phyloP scores from a whole-genome alignment of 1,140 invertebrate genomes.

The Nixonia krombeini region DNA sequence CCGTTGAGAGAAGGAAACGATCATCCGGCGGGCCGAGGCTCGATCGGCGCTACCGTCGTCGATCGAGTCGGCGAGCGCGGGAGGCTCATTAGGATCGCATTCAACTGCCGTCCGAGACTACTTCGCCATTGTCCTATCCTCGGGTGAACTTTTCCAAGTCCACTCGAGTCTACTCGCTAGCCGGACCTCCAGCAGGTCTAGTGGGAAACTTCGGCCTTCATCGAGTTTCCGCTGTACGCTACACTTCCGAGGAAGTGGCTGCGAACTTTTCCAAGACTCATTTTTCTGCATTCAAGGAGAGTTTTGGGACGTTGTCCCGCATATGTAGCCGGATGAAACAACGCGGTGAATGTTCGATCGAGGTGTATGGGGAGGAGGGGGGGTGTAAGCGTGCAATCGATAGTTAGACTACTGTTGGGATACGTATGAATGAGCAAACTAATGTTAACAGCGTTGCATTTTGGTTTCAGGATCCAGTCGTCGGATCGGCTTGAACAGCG shows the following conservation, averaged over 20 bases:
- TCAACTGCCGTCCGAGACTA: conserved; percentile 12
- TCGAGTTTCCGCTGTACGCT: neutral
- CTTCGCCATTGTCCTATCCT: neutral
- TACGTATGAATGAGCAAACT: no score
- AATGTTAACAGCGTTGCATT: no score
- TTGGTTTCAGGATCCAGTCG: neutral
- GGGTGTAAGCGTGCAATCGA: no score
- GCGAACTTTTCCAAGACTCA: neutral
- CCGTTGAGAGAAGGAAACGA: conserved; percentile 48
- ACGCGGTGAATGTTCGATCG: no score
- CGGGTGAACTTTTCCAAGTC: conserved; percentile 7
- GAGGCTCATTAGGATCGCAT: conserved; percentile 33
- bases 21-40: no score
- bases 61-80: conserved; percentile 10
- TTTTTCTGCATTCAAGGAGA: neutral
- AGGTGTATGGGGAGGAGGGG: no score
- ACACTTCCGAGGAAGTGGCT: neutral
- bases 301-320: no score
- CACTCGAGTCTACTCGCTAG: conserved; percentile 4
- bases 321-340: no score
- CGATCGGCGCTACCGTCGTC: neutral
- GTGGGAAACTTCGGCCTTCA: neutral
- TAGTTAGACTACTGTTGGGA: no score
- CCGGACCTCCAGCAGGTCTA: neutral
- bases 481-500: neutral